Conservation (phyloP, 1,140 invertebrate genomes). For the Oppia nitens region DNA sequence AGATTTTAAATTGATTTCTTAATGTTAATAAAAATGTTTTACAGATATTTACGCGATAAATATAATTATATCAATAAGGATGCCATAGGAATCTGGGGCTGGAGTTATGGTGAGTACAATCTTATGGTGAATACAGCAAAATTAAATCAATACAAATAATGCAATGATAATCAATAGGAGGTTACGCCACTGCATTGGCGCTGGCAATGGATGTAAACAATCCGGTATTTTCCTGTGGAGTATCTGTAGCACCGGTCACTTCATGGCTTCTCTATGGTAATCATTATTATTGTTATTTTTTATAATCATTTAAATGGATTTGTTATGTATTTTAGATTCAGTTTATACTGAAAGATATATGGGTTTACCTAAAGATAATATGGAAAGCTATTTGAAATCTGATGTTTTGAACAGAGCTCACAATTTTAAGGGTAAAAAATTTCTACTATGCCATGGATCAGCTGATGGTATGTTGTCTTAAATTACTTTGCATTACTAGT, state of each 20-base stretch:
- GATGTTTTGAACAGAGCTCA: conserved; percentile 48
- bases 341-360: conserved; percentile 86
- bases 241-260: conserved; percentile 75
- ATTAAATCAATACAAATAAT: not conserved
- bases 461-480: conserved; percentile 45
- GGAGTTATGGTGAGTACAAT: conserved; percentile 49
- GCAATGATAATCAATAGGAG: conserved; percentile 27
- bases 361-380: conserved; percentile 70
- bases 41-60: conserved; percentile 47
- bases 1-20: not conserved
- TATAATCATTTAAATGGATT: conserved; percentile 3
- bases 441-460: conserved; percentile 71
- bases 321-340: conserved; percentile 45
- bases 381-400: conserved; percentile 54
- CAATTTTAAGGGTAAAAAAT: conserved; percentile 60
- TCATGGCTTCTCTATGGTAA: conserved; percentile 85
- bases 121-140: not conserved
- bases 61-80: conserved; percentile 52
- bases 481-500: conserved; percentile 2
- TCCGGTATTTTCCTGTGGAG: conserved; percentile 64
- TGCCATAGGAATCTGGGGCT: conserved; percentile 52
- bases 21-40: conserved; percentile 19
- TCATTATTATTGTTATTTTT: conserved; percentile 15
- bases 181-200: conserved; percentile 62
- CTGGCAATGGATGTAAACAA: conserved; percentile 40